A percentile compares a stretch with the other conserved stretches of the same genome.
Evolutionary conservation across 2,888 invertebrate species (phyloP).

Genomic region (Sipunculus nudus): DNA sequence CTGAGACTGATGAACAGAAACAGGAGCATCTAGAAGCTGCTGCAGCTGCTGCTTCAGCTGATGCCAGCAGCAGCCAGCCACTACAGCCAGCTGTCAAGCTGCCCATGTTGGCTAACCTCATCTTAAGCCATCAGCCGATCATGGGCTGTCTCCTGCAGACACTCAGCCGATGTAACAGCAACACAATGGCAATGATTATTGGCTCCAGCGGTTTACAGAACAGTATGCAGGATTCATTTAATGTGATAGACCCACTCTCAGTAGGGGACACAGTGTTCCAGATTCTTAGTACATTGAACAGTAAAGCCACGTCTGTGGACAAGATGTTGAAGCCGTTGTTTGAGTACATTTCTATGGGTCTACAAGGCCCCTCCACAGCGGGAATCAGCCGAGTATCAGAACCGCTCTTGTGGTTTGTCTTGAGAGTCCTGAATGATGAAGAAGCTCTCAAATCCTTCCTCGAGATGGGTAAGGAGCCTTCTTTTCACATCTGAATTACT

Average conservation of each 20-base stretch:
- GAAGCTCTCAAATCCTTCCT: slow-evolving; percentile 80
- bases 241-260: slow-evolving; percentile 72
- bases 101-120: slow-evolving; percentile 52
- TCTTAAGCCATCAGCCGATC: slow-evolving; percentile 71
- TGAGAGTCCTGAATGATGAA: slow-evolving; percentile 81
- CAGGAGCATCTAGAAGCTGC: slow-evolving; percentile 67
- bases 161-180: slow-evolving; percentile 79
- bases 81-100: background rate
- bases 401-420: slow-evolving; percentile 84
- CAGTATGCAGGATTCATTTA: slow-evolving; percentile 54
- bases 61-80: background rate
- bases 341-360: slow-evolving; percentile 72
- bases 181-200: slow-evolving; percentile 76
- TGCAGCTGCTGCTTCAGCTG: background rate
- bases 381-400: slow-evolving; percentile 77
- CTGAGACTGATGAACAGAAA: slow-evolving; percentile 87
- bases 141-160: slow-evolving; percentile 85
- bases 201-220: slow-evolving; percentile 66
- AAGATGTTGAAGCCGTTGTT: slow-evolving; percentile 82
- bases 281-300: slow-evolving; percentile 80
- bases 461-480: slow-evolving; percentile 71
- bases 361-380: slow-evolving; percentile 40
- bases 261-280: slow-evolving; percentile 90
- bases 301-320: slow-evolving; percentile 78
- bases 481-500: too few relatives aligned